phyloP scores from a whole-genome alignment of 2,797 vertebrate genomes.

The Triplophysa bombifrons region DNA sequence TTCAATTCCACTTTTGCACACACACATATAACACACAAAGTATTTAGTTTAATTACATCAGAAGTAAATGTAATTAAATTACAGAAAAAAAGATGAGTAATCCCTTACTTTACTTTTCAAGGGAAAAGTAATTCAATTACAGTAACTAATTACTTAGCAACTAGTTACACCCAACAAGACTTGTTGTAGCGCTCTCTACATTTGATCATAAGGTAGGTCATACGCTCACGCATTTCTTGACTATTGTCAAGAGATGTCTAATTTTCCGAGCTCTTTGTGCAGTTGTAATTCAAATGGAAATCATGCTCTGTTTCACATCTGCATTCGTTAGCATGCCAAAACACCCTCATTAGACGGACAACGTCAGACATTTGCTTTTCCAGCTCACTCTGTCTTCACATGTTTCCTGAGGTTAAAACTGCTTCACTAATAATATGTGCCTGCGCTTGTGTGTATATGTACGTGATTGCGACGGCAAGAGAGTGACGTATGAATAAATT shows the following conservation, averaged over 20 bases:
- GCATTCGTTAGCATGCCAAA: constrained; percentile 43
- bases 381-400: constrained; percentile 37
- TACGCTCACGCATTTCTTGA: not conserved
- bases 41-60: too few relatives aligned
- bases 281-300: constrained; percentile 44
- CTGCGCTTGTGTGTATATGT: constrained; percentile 22
- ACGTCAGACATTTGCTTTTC: constrained; percentile 36
- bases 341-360: constrained; percentile 54
- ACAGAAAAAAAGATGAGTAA: too few relatives aligned
- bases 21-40: too few relatives aligned
- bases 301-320: constrained; percentile 50
- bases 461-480: not conserved
- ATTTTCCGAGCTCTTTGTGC: not conserved
- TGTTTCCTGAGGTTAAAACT: constrained; percentile 41
- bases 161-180: too few relatives aligned
- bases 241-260: not conserved
- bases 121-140: too few relatives aligned
- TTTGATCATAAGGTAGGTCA: not conserved
- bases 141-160: too few relatives aligned
- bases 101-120: too few relatives aligned
- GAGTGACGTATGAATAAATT: constrained; percentile 11
- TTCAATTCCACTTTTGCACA: too few relatives aligned
- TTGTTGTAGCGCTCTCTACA: not conserved
- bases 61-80: too few relatives aligned
- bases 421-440: constrained; percentile 14